Evolutionary conservation across 2,797 vertebrate genomes (phyloP).

Genomic region (Mycteria americana): DNA sequence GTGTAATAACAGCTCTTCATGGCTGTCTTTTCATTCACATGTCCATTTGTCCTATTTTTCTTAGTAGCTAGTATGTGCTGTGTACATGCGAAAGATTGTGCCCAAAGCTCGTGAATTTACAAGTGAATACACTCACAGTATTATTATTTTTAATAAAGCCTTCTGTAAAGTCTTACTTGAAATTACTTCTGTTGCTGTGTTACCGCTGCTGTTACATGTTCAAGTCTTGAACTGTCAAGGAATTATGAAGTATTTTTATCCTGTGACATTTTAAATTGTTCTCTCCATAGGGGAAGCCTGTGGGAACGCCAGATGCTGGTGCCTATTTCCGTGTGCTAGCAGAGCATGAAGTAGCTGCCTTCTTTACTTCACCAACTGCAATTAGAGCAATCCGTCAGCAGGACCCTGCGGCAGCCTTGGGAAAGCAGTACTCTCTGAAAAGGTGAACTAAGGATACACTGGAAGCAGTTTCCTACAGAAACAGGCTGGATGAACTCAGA

Average conservation of each 20-base stretch:
- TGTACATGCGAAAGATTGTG: neutral
- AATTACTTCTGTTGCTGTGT: conserved; percentile 29
- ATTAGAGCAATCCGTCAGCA: conserved; percentile 95
- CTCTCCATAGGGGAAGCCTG: conserved; percentile 90
- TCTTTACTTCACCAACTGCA: conserved; percentile 94
- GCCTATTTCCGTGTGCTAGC: conserved; percentile 93
- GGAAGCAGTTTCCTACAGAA: conserved; percentile 20
- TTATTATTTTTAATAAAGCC: conserved; percentile 8
- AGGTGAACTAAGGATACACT: conserved; percentile 79
- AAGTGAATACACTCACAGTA: neutral
- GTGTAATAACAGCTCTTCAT: neutral
- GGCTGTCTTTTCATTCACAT: neutral
- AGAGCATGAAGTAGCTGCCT: conserved; percentile 85
- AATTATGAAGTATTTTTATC: conserved; percentile 67
- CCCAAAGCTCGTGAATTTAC: neutral
- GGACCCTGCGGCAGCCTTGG: conserved; percentile 83
- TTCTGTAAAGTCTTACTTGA: conserved; percentile 2
- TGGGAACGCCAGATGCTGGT: conserved; percentile 93
- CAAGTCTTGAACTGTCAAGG: conserved; percentile 44
- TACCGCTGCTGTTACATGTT: neutral
- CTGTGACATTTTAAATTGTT: conserved; percentile 73
- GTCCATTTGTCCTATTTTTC: neutral
- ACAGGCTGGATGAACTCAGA: neutral
- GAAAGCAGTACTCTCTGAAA: conserved; percentile 82
- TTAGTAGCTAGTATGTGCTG: neutral